Evolutionary conservation across 2,113 vertebrate genomes (phyloP), one percentile per base, ranked within the genome.

Genomic region (Bos javanicus): DNA sequence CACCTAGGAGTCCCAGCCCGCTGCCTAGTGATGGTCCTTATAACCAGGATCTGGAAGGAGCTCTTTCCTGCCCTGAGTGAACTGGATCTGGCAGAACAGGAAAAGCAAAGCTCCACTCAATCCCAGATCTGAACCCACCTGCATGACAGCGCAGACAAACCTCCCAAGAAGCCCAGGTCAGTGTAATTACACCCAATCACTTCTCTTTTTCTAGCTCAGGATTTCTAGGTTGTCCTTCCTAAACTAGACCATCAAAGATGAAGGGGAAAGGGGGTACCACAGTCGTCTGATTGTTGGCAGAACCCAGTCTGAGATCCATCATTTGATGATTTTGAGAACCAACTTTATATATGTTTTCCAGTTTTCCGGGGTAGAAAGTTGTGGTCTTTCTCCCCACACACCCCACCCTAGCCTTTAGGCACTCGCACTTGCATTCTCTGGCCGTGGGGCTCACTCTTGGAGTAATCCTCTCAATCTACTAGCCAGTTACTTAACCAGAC

Each of bases 1-100:
- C 21, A 48, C 9, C 0, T 10, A 3, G 33, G 50, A 78, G 19
- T 39, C 3, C 30, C 56, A 60, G 26, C 3, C 12, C 0, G 7
- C n/a, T 33, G 19, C 17, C 23, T 46, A 15, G 7, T 28, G 52
- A 64, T 15, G 7, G 19, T 43, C 43, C 12, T 87, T 52, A 21
- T 8, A 54, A 19, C 19, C 52, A 23, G 39, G 6, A 71, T 12
- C 43, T 13, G 17, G 50, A 60, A 56, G 21, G 3, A 67, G 5
- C n/a, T 43, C 21, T 74, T 62, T 59, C 10, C n/a, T 59, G 2
- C 7, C 4, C 33, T 90, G 67, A 59, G 11, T 50, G 36, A 60
- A 46, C 13, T 56, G 48, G 21, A 33, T 80, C 9, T 80, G 23
- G 21, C 3, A 3, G 13, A 39, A 83, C 12, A 92, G 19, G n/a